These are phyloP conservation scores for Lasius platythorax DNA, from an alignment of 2,888 invertebrate genomes.

Conservation along the genomic window DNA sequence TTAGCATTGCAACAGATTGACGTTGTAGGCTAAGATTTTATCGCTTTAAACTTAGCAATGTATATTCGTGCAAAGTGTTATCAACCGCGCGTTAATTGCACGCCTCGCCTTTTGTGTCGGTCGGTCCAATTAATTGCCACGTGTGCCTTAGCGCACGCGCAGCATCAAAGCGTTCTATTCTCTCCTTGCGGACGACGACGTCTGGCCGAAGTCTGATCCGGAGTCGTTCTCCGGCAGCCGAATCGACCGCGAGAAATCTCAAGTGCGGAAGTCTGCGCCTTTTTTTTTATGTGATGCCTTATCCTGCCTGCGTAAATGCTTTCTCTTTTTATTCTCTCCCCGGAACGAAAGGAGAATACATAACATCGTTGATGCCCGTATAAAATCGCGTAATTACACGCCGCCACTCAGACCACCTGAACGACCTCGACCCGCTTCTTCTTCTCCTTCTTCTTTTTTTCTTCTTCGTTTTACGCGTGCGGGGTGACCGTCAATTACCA, in stretches of 20 bases:
- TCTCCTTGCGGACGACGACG: neutral
- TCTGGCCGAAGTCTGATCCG: conserved; percentile 43
- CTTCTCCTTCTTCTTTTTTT: conserved; percentile 11
- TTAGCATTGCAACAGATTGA: neutral
- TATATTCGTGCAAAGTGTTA: neutral
- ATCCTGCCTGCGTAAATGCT: neutral
- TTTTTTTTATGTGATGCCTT: neutral
- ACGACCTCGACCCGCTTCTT: conserved; percentile 80
- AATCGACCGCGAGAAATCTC: neutral
- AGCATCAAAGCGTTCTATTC: neutral
- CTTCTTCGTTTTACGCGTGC: conserved; percentile 50
- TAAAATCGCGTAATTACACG: conserved; percentile 62
- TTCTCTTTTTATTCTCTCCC: conserved; percentile 40
- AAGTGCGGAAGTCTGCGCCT: neutral
- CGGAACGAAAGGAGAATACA: neutral
- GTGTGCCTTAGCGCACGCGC: neutral
- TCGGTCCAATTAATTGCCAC: neutral
- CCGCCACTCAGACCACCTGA: conserved; percentile 53
- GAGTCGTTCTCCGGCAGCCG: conserved; percentile 19
- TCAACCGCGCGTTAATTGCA: neutral
- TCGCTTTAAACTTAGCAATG: neutral
- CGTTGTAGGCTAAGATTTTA: neutral
- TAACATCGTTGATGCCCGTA: neutral
- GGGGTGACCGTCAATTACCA: conserved; percentile 57
- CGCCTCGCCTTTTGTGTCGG: conserved; percentile 14